These are phyloP conservation scores for Pimpla rufipes DNA, from an alignment of 2,888 invertebrate genomes.

Conservation along the genomic window DNA sequence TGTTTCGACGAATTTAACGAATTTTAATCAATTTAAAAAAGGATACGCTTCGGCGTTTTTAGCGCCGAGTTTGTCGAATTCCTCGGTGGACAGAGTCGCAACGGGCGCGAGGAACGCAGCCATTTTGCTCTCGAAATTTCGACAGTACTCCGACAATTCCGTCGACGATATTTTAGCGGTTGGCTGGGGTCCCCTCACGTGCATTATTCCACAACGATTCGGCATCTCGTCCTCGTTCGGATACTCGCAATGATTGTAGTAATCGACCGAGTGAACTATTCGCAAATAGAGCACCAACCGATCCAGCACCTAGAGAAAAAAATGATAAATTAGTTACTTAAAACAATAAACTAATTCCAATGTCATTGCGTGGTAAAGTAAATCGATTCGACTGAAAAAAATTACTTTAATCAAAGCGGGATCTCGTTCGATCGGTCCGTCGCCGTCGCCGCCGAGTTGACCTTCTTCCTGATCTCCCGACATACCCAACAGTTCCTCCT, in stretches of 20 bases:
- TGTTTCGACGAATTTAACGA: no score
- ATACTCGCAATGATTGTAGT: slow-evolving; percentile 99
- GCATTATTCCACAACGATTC: slow-evolving; percentile 99
- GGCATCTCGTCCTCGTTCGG: slow-evolving; percentile 99
- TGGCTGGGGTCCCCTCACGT: slow-evolving; percentile 96
- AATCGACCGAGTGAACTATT: slow-evolving; percentile 99
- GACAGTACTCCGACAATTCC: slow-evolving; percentile 91
- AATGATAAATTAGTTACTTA: not conserved
- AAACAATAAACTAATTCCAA: not conserved
- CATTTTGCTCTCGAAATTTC: slow-evolving; percentile 96
- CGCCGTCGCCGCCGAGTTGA: slow-evolving; percentile 84
- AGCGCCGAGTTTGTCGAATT: slow-evolving; percentile 93
- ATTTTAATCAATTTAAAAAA: slow-evolving; percentile 70
- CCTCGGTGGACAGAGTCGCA: slow-evolving; percentile 90
- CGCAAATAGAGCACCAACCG: slow-evolving; percentile 96
- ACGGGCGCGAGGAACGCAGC: slow-evolving; percentile 94
- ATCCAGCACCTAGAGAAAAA: slow-evolving; percentile 85
- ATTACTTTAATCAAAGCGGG: slow-evolving; percentile 90
- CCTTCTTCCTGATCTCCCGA: slow-evolving; percentile 86
- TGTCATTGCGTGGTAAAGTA: not conserved
- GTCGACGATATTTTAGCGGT: slow-evolving; percentile 91
- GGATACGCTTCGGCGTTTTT: slow-evolving; percentile 90
- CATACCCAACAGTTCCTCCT: slow-evolving; percentile 95
- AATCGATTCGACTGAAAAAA: slow-evolving; percentile 23
- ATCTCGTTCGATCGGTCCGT: slow-evolving; percentile 90